Evolutionary conservation across 2,797 vertebrate species (phyloP).

Genomic region (Labroides dimidiatus): DNA sequence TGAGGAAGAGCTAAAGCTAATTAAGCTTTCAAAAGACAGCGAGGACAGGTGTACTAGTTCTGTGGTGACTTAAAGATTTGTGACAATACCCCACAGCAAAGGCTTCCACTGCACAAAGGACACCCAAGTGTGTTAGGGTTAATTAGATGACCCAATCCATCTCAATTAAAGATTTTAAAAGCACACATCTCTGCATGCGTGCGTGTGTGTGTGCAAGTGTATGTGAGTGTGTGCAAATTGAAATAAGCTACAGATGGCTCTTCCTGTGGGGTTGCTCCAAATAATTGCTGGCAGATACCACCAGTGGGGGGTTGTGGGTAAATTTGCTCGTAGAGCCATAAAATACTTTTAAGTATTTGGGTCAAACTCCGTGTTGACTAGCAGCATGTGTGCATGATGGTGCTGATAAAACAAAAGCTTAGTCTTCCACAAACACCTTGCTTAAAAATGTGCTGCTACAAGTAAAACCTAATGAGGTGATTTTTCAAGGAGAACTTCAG

Average conservation of each 20-base stretch:
- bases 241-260: slow-evolving; percentile 81
- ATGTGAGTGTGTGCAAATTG: slow-evolving; percentile 73
- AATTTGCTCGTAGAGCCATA: slow-evolving; percentile 52
- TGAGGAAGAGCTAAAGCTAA: slow-evolving; percentile 71
- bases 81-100: slow-evolving; percentile 81
- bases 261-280: slow-evolving; percentile 80
- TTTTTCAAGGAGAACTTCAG: slow-evolving; percentile 30
- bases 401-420: slow-evolving; percentile 7
- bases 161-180: slow-evolving; percentile 86
- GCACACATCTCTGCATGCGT: slow-evolving; percentile 58
- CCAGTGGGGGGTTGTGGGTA: slow-evolving; percentile 30
- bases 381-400: slow-evolving; percentile 16
- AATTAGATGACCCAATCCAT: slow-evolving; percentile 87
- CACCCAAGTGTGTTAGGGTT: slow-evolving; percentile 82
- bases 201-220: slow-evolving; percentile 45
- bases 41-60: slow-evolving; percentile 75
- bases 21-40: slow-evolving; percentile 78
- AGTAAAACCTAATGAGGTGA: slow-evolving; percentile 33
- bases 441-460: slow-evolving; percentile 12
- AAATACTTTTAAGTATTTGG: slow-evolving; percentile 66
- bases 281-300: slow-evolving; percentile 81
- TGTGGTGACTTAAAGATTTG: slow-evolving; percentile 75
- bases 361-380: slow-evolving; percentile 56
- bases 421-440: slow-evolving; percentile 13
- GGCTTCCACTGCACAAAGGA: slow-evolving; percentile 77